Evolutionary conservation across 2,797 vertebrate species (phyloP).

Genomic region (Coreius guichenoti): DNA sequence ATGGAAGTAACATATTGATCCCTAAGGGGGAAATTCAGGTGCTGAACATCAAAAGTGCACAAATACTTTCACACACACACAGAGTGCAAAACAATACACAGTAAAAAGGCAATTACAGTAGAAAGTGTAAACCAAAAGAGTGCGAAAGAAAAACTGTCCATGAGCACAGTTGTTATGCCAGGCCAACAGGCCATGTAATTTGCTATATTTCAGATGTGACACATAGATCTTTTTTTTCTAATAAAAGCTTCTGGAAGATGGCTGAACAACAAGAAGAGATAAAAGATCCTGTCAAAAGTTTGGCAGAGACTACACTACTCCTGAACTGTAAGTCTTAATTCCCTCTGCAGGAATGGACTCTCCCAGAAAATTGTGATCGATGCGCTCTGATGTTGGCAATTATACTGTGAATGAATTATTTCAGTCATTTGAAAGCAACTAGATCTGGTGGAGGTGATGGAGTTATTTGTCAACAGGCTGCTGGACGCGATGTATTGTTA

Average conservation of each 20-base stretch:
- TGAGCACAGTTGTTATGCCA: constrained; percentile 8
- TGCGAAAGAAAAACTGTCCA: constrained; percentile 13
- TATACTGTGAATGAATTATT: constrained; percentile 44
- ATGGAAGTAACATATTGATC: constrained; percentile 26
- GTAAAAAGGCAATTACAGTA: constrained; percentile 32
- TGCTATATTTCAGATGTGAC: constrained; percentile 48
- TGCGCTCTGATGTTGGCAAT: constrained; percentile 34
- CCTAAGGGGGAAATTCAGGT: constrained; percentile 1
- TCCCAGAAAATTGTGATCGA: constrained; percentile 38
- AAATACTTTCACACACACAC: neutral
- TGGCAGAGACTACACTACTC: constrained; percentile 29
- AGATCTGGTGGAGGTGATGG: constrained; percentile 32
- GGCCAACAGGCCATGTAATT: constrained; percentile 45
- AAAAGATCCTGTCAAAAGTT: constrained; percentile 51
- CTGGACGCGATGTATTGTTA: constrained; percentile 14
- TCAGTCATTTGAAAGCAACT: constrained; percentile 31
- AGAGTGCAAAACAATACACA: neutral
- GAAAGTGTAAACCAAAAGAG: constrained; percentile 25
- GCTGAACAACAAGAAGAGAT: constrained; percentile 42
- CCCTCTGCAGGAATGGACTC: constrained; percentile 22
- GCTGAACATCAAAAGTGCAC: constrained; percentile 21
- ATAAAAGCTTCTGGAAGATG: constrained; percentile 52
- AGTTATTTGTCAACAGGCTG: constrained; percentile 24
- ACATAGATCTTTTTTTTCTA: constrained; percentile 38
- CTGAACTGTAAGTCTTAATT: constrained; percentile 47